A percentile compares a stretch with the other conserved stretches of the same genome.
Evolutionary conservation across 2,797 vertebrate species (phyloP).

Genomic region (Ptychobarbus kaznakovi): DNA sequence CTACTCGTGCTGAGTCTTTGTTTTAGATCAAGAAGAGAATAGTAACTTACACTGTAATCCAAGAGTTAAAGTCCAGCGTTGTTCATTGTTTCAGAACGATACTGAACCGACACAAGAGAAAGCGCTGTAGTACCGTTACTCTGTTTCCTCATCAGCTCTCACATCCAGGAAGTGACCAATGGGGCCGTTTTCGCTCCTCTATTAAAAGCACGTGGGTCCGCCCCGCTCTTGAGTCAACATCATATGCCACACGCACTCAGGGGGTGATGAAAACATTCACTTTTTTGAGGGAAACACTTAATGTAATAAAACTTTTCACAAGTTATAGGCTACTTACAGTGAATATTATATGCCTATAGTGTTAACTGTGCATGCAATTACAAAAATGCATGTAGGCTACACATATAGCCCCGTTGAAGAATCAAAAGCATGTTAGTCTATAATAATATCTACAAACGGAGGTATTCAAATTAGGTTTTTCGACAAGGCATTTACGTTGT

Average conservation of each 20-base stretch:
- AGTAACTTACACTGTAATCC: conserved; percentile 34
- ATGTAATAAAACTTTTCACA: not conserved
- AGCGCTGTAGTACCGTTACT: conserved; percentile 13
- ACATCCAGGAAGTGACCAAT: conserved; percentile 56
- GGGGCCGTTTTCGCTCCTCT: conserved; percentile 12
- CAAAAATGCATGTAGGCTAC: not conserved
- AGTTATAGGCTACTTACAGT: not conserved
- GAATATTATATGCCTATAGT: not conserved
- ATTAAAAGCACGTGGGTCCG: conserved; percentile 34
- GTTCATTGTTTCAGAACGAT: conserved; percentile 31
- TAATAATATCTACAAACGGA: not conserved
- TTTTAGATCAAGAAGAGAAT: not conserved
- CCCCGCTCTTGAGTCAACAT: not conserved
- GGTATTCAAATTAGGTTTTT: not conserved
- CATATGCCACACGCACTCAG: not conserved
- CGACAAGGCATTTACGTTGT: not conserved
- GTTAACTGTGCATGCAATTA: not conserved
- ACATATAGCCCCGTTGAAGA: not conserved
- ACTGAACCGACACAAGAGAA: conserved; percentile 3
- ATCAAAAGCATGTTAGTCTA: not conserved
- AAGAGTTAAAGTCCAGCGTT: conserved; percentile 18
- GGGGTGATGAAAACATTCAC: not conserved
- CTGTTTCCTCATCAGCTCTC: conserved; percentile 47
- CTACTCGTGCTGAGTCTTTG: not conserved
- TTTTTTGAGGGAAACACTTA: not conserved